These are phyloP conservation scores for Penaeus vannamei DNA, from an alignment of 1,140 invertebrate genomes.

Conservation along the genomic window DNA sequence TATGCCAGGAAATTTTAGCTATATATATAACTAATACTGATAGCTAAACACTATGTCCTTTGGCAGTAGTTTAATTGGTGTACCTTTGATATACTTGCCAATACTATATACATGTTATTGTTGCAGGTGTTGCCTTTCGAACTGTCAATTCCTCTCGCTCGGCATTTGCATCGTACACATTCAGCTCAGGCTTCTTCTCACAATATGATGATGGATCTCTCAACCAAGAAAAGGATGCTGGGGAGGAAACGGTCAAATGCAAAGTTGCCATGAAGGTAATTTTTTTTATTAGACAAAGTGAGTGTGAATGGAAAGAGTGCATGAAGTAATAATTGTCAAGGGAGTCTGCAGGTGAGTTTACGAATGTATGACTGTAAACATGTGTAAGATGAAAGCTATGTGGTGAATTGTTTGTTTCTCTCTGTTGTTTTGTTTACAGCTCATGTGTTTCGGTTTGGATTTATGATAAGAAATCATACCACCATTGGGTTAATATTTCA, in stretches of 20 bases:
- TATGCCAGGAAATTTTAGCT: too few relatives aligned
- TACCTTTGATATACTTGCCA: too few relatives aligned
- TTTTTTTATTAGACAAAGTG: background rate
- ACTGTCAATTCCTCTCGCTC: conserved; percentile 86
- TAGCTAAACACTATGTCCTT: too few relatives aligned
- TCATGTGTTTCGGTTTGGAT: background rate
- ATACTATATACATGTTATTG: conserved; percentile 25
- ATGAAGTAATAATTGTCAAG: background rate
- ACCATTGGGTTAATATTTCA: background rate
- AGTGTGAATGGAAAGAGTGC: background rate
- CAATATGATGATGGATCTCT: conserved; percentile 74
- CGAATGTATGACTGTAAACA: background rate
- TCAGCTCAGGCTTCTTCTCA: conserved; percentile 83
- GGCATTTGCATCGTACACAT: conserved; percentile 84
- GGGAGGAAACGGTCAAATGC: conserved; percentile 74
- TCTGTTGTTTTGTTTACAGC: background rate
- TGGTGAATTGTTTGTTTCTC: background rate
- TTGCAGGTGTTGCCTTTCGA: conserved; percentile 78
- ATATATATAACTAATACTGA: too few relatives aligned
- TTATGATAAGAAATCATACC: too few relatives aligned
- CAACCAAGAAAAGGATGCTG: conserved; percentile 70
- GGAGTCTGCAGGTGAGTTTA: background rate
- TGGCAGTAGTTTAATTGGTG: too few relatives aligned
- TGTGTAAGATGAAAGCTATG: background rate
- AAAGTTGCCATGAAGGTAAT: conserved; percentile 75